Evolutionary conservation across 2,888 invertebrate genomes (phyloP).

Genomic region (Odontocolon sp.): DNA sequence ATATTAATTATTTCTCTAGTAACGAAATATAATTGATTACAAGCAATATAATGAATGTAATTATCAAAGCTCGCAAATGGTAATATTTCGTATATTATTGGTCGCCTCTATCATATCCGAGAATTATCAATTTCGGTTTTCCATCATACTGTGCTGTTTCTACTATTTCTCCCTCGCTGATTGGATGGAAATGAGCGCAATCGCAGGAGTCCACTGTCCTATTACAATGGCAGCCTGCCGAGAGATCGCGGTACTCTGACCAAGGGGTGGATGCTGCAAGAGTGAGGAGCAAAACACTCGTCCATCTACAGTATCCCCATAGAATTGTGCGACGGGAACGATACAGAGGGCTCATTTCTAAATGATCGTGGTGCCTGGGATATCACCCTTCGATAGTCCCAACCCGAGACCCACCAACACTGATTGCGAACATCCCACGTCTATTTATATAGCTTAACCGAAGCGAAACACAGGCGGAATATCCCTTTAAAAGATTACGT

Average conservation of each 20-base stretch:
- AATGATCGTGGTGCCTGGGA: slow-evolving; percentile 66
- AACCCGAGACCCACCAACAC: slow-evolving; percentile 65
- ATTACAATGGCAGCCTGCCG: slow-evolving; percentile 47
- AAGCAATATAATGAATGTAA: too few species aligned
- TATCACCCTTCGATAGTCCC: slow-evolving; percentile 58
- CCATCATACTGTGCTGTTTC: too few species aligned
- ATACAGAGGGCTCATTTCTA: slow-evolving; percentile 71
- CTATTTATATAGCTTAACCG: slow-evolving; percentile 80
- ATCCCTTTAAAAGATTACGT: slow-evolving; percentile 80
- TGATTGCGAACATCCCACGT: slow-evolving; percentile 78
- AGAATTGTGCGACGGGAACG: slow-evolving; percentile 22
- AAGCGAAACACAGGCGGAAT: slow-evolving; percentile 76
- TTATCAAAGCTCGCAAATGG: too few species aligned
- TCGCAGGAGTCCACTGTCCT: slow-evolving; percentile 34
- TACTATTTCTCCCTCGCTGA: slow-evolving; percentile 1
- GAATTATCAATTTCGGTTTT: too few species aligned
- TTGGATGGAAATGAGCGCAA: slow-evolving; percentile 47
- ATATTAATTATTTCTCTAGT: too few species aligned
- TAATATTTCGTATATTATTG: too few species aligned
- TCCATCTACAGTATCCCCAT: slow-evolving; percentile 42
- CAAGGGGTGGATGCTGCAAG: slow-evolving; percentile 68
- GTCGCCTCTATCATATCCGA: too few species aligned
- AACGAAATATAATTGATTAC: too few species aligned
- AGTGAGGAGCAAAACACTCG: slow-evolving; percentile 52
- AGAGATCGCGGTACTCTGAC: slow-evolving; percentile 39